A percentile compares a stretch with the other conserved stretches of the same genome.
Evolutionary conservation across 2,113 vertebrate genomes (phyloP).

Genomic region (Aepyceros melampus): DNA sequence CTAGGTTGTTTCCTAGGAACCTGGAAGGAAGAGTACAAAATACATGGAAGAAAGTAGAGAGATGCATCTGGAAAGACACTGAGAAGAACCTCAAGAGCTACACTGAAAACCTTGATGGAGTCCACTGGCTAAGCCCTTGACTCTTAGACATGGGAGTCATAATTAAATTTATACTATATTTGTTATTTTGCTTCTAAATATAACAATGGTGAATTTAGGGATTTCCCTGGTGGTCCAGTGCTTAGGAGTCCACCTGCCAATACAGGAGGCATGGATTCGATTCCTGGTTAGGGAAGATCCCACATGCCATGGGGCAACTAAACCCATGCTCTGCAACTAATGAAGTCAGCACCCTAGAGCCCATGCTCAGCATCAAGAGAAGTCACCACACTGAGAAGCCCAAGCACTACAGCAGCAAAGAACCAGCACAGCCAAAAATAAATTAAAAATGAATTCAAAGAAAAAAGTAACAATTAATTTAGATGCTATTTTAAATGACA

Average conservation of each 20-base stretch:
- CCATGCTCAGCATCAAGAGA: not conserved
- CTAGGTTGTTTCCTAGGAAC: not conserved
- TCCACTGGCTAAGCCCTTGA: not conserved
- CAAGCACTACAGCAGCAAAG: not conserved
- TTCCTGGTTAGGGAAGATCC: not conserved
- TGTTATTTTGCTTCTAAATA: not conserved
- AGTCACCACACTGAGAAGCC: not conserved
- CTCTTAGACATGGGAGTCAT: not conserved
- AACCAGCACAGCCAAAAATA: rapidly evolving
- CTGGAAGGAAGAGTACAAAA: not conserved
- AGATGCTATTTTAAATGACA: not conserved
- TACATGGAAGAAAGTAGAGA: not conserved
- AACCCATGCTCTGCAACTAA: not conserved
- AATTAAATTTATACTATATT: not conserved
- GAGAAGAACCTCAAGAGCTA: not conserved
- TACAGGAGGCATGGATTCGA: not conserved
- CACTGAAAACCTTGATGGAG: not conserved
- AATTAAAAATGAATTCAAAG: not conserved
- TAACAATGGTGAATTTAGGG: not conserved
- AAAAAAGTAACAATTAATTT: not conserved
- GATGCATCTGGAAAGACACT: not conserved
- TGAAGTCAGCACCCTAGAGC: not conserved
- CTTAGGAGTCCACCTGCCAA: not conserved
- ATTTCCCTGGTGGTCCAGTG: not conserved
- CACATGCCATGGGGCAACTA: not conserved